Base-by-base conservation (phyloP, 1,140 invertebrate genomes). In the Nilaparvata lugens region DNA sequence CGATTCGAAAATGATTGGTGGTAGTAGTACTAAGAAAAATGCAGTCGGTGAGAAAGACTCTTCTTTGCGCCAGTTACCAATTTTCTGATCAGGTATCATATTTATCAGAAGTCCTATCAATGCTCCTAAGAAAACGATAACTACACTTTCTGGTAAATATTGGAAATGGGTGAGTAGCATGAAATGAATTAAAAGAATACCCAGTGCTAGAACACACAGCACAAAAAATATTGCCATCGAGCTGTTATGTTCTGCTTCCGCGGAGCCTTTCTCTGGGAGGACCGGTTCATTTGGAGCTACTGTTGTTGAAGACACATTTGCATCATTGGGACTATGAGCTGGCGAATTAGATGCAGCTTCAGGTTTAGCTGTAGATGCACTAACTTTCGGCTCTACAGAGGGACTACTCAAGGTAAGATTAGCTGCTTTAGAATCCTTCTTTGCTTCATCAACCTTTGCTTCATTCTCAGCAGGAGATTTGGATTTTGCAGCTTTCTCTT, bases 1-100 rank as follows among this genome's bases (percentile, higher is more conserved):
- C 4, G 94, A 97, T 76, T 99, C 96, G 81, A 98, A 98, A 66
- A 99, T 98, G 48, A 98, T 99, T 0, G 96, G 96, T 5, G 96
- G 96, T n/a, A 99, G 72, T 0, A 98, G 78, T 1, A 98, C 89
- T 48, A 98, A 78, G 69, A 99, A 99, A 72, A 99, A 99, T 9
- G 94, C 91, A 52, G 94, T 98, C 0, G 95, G 95, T 13, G 93
- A 94, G 69, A 98, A 96, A 0, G 94, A 91, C 77, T 98, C 95
- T 75, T 97, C 94, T 75, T 94, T 95, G 70, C 88, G 84, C 92
- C 92, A 95, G 73, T 95, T 93, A 40, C 89, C 89, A 67, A 93
- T 87, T 72, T 95, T 90, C 68, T 89, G 84, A 61, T 93, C 85
- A 0, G 90, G 93, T 79, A 96, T 86, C 4, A 97, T 74, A 72